Evolutionary conservation across 2,113 vertebrate genomes (phyloP).

Genomic region (Thamnophis sirtalis): DNA sequence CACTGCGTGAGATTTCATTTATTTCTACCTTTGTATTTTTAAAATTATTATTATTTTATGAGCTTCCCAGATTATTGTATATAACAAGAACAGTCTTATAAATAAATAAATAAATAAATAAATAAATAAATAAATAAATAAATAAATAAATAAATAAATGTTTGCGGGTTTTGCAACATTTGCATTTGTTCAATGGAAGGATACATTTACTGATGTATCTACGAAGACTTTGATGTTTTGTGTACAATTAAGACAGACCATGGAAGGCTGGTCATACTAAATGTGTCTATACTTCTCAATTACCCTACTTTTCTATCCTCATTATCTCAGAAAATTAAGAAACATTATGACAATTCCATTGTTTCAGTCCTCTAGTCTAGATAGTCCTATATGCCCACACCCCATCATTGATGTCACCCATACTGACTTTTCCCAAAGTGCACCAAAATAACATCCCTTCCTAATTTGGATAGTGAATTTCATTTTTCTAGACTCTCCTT

Average conservation of each 20-base stretch:
- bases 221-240: not conserved
- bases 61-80: not conserved
- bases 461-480: constrained; percentile 17
- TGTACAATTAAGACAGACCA: not conserved
- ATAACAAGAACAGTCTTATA: not conserved
- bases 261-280: not conserved
- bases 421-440: not conserved
- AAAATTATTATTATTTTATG: not conserved
- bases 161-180: not conserved
- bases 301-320: not conserved
- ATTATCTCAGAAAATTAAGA: not conserved
- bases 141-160: not conserved
- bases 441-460: not conserved
- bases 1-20: not conserved
- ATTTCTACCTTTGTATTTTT: not conserved
- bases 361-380: not conserved
- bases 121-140: too few relatives aligned
- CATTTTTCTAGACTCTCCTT: constrained; percentile 32
- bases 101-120: not conserved
- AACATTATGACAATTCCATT: not conserved
- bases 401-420: not conserved
- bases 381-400: not conserved
- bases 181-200: not conserved
- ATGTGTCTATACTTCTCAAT: not conserved
- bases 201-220: not conserved